Percentiles rank a stretch among this genome's conserved stretches.
phyloP scores from a whole-genome alignment of 2,888 invertebrate genomes.

The Cerastis rubricosa region DNA sequence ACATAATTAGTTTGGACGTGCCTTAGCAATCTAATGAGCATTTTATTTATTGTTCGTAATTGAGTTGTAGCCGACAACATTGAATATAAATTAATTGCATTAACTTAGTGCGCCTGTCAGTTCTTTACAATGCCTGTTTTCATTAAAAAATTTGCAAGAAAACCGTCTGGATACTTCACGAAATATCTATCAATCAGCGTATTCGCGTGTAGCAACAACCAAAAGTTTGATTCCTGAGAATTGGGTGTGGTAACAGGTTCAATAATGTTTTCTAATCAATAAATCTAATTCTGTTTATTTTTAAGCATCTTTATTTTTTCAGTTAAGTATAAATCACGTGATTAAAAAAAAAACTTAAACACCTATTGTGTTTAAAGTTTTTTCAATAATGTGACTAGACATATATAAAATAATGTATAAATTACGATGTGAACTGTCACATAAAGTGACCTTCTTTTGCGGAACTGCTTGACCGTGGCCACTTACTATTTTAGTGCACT shows the following conservation, averaged over 20 bases:
- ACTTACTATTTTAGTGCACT: constrained; percentile 65
- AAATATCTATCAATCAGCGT: constrained; percentile 6
- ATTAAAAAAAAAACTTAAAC: not conserved
- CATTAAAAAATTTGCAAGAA: constrained; percentile 13
- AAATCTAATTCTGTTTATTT: not conserved
- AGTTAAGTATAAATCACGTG: not conserved
- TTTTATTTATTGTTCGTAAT: constrained; percentile 32
- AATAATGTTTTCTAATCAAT: constrained; percentile 12
- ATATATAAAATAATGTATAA: not conserved
- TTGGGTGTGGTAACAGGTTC: constrained; percentile 35
- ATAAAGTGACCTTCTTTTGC: constrained; percentile 40
- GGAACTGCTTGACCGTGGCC: constrained; percentile 50
- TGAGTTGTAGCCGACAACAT: constrained; percentile 38
- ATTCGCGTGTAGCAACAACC: constrained; percentile 16
- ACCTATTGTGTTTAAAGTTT: not conserved
- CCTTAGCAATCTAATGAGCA: constrained; percentile 27
- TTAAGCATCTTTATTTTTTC: not conserved
- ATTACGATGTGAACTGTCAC: constrained; percentile 18
- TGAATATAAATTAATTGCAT: constrained; percentile 38
- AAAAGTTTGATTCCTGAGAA: not conserved
- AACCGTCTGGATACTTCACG: constrained; percentile 1
- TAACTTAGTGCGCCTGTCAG: constrained; percentile 8
- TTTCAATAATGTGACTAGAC: not conserved
- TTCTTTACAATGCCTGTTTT: constrained; percentile 1
- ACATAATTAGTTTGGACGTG: constrained; percentile 29